Base-by-base conservation (phyloP, 2,113 vertebrate genomes). In the Tachysurus fulvidraco region DNA sequence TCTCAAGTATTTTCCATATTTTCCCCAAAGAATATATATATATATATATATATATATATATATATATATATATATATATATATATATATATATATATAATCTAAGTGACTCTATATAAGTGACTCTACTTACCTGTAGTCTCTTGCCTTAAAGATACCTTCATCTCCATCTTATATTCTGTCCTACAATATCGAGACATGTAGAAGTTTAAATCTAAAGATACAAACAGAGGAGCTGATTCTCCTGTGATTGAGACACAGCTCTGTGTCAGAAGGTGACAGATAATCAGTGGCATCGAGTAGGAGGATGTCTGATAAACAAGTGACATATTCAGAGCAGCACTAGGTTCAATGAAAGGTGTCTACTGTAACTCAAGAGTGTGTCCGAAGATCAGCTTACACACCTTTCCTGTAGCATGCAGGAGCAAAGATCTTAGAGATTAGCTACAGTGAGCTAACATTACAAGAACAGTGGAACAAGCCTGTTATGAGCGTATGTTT, bases 361-460 rank as follows among this genome's bases (percentile, higher is more conserved):
- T 78, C 83, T 88, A 88, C 91, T 92, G 91, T 89, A 89, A 91
- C 89, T 28, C 54, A 55, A 89, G 65, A 89, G 91, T 82, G 77
- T 69, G 73, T 52, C 76, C 54, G 52, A 80, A 74, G 62, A 71
- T 89, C 83, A 5, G 80, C 44, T 89, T 85, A 87, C 88, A 52
- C 4, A 23, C 73, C 52, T 83, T 74, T 77, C 71, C 62, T 83
- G 71, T 59, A 89, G 69, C 44, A 83, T 76, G 86, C 79, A 52
- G 60, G 76, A 86, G 55, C 76, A 85, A 76, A 71, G 86, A 83
- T 62, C 59, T 41, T 50, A 50, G 23, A 83, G 85, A 87, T 89
- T 85, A 87, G 77, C 69, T 30, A 83, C 67, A 10, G 55, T 67
- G 41, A 60, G 82, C 62, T 60, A 74, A 57, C 74, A 86, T 86